These are phyloP conservation scores for Strix uralensis DNA, from an alignment of 2,113 vertebrate genomes.

Conservation along the genomic window DNA sequence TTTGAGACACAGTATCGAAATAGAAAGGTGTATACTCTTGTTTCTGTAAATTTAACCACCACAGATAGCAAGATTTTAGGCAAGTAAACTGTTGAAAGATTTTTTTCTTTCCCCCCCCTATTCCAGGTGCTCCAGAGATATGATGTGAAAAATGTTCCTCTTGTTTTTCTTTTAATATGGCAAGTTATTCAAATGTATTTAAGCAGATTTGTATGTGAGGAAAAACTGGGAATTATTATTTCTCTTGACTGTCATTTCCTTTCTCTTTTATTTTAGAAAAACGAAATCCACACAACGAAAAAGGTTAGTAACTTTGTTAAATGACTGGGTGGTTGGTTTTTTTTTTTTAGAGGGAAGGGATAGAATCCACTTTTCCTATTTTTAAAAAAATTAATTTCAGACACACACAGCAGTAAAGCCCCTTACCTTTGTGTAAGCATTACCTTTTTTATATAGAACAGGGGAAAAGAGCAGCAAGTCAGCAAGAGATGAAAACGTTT, in stretches of 20 bases:
- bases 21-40: not conserved
- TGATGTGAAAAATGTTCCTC: not conserved
- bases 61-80: not conserved
- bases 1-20: not conserved
- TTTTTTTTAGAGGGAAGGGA: not conserved
- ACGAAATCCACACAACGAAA: constrained; percentile 73
- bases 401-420: not conserved
- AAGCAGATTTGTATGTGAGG: not conserved
- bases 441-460: not conserved
- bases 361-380: not conserved
- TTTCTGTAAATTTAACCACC: not conserved
- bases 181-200: not conserved
- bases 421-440: not conserved
- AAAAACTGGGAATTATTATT: not conserved
- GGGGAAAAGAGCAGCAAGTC: not conserved
- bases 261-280: constrained; percentile 69
- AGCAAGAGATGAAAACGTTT: not conserved
- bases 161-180: not conserved
- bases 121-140: not conserved
- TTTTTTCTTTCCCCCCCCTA: not conserved
- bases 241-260: constrained; percentile 45
- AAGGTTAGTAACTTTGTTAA: constrained; percentile 64
- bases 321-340: not conserved
- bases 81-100: not conserved
- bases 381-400: not conserved